These are phyloP conservation scores for Sebastes hubbsi DNA, from an alignment of 2,797 vertebrate species.

Conservation along the genomic window DNA sequence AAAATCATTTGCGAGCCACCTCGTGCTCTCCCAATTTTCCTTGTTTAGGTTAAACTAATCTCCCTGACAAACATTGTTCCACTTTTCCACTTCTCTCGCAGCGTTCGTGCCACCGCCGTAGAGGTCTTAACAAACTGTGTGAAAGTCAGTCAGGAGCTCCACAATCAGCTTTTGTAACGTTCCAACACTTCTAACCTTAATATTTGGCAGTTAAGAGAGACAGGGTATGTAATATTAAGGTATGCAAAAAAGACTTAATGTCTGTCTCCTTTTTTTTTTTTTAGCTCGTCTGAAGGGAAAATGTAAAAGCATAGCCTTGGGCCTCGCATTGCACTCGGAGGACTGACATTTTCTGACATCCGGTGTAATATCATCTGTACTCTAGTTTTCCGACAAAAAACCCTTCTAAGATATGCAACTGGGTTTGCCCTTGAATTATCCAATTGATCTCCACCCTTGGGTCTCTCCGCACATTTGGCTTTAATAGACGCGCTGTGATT, in stretches of 20 bases:
- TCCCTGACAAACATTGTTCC: conserved; percentile 62
- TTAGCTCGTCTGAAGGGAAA: conserved; percentile 21
- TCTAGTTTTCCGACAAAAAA: conserved; percentile 24
- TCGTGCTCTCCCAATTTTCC: conserved; percentile 30
- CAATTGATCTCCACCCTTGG: conserved; percentile 38
- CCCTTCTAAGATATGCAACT: conserved; percentile 13
- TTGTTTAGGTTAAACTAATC: conserved; percentile 64
- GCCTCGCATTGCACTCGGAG: conserved; percentile 26
- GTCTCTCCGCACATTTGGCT: conserved; percentile 39
- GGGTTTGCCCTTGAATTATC: conserved; percentile 51
- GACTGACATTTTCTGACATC: conserved; percentile 44
- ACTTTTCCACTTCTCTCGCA: conserved; percentile 39
- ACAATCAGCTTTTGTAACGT: conserved; percentile 12
- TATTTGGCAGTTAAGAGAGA: conserved; percentile 34
- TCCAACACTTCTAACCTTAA: conserved; percentile 9
- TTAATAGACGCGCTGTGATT: conserved; percentile 30
- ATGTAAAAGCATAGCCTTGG: conserved; percentile 44
- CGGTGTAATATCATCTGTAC: conserved; percentile 33
- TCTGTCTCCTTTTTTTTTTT: conserved; percentile 25
- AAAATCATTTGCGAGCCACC: conserved; percentile 33
- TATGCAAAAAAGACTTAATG: conserved; percentile 32
- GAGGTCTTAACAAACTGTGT: background rate
- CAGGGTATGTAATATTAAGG: conserved; percentile 27
- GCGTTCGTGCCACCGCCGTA: background rate
- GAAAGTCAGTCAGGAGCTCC: conserved; percentile 3